These are phyloP conservation scores for Holacanthella duospinosa DNA, from an alignment of 2,888 invertebrate species.

Conservation along the genomic window DNA sequence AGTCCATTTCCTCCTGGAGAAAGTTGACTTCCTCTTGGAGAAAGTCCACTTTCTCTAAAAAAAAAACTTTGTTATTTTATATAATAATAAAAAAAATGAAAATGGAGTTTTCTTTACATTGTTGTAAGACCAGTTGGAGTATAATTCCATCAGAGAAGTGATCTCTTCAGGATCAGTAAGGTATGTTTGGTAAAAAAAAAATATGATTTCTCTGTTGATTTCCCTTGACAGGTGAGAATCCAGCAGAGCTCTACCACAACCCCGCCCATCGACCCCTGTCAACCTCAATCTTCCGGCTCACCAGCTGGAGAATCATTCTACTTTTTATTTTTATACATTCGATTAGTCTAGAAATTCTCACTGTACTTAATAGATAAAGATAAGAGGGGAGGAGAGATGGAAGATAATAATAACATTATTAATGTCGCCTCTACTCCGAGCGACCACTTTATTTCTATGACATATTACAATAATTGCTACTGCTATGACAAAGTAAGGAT, in stretches of 20 bases:
- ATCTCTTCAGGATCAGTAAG: too few species aligned
- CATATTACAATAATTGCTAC: too few species aligned
- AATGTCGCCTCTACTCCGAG: not conserved
- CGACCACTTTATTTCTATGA: too few species aligned
- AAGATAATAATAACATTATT: not conserved
- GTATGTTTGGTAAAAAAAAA: too few species aligned
- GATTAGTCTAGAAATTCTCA: not conserved
- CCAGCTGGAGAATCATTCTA: not conserved
- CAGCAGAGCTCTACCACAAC: conserved; percentile 51
- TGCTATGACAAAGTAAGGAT: too few species aligned
- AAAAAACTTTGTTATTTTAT: not conserved
- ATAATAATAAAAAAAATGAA: too few species aligned
- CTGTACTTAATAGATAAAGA: not conserved
- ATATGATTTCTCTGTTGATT: conserved; percentile 6
- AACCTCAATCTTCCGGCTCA: not conserved
- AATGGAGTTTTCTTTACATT: too few species aligned
- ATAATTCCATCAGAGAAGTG: too few species aligned
- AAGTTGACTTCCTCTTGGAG: too few species aligned
- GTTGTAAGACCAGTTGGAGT: too few species aligned
- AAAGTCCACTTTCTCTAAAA: too few species aligned
- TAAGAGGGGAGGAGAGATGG: not conserved
- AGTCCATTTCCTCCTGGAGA: too few species aligned
- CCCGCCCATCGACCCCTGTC: conserved; percentile 29
- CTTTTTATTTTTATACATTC: not conserved
- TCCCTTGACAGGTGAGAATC: conserved; percentile 48